phyloP scores from a whole-genome alignment of 1,140 invertebrate species.

The Magallana gigas region DNA sequence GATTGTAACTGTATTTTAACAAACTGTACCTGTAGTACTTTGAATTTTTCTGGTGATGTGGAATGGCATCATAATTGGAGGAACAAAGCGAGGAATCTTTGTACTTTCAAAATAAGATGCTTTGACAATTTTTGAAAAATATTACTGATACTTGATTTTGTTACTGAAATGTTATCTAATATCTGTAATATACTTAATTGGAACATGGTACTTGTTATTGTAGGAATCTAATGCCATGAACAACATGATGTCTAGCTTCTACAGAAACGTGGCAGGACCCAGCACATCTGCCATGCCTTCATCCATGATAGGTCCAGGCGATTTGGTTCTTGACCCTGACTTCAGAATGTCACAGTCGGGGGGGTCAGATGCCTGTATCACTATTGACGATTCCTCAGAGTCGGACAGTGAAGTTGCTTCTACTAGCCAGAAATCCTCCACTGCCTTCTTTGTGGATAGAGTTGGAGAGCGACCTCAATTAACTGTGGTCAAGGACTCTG shows the following conservation, averaged over 20 bases:
- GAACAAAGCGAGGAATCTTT: too few relatives aligned
- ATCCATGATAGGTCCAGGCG: not conserved
- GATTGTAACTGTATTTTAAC: too few relatives aligned
- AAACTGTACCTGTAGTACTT: too few relatives aligned
- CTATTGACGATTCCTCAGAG: constrained; percentile 28
- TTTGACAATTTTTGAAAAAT: too few relatives aligned
- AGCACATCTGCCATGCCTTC: constrained; percentile 19
- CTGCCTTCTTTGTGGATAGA: constrained; percentile 42
- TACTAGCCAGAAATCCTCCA: not conserved
- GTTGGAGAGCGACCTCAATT: constrained; percentile 22
- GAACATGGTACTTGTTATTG: constrained; percentile 32
- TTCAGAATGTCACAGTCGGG: not conserved
- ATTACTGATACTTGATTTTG: too few relatives aligned
- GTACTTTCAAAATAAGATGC: too few relatives aligned
- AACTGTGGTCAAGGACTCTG: constrained; percentile 40
- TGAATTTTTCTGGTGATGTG: too few relatives aligned
- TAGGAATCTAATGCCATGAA: constrained; percentile 73
- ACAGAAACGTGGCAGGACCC: constrained; percentile 57
- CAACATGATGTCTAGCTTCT: constrained; percentile 68
- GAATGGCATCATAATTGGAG: too few relatives aligned
- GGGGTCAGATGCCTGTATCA: constrained; percentile 4
- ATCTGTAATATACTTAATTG: too few relatives aligned
- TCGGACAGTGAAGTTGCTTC: not conserved
- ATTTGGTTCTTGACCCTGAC: not conserved
- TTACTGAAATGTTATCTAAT: too few relatives aligned